phyloP scores from a whole-genome alignment of 2,113 vertebrate genomes.

The Taxidea taxus region DNA sequence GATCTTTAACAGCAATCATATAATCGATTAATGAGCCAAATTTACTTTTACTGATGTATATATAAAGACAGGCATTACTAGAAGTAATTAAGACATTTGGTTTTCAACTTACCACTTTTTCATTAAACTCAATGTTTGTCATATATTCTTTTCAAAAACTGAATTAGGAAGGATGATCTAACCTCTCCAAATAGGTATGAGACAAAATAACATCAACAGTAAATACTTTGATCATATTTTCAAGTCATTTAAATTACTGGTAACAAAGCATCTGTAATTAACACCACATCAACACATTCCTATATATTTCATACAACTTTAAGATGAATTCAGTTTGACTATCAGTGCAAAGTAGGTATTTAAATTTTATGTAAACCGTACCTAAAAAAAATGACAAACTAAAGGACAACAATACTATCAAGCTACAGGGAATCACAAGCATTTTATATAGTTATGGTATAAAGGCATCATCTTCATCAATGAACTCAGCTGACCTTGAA shows the following conservation, averaged over 20 bases:
- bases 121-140: background rate
- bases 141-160: background rate
- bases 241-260: slow-evolving; percentile 26
- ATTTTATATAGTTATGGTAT: slow-evolving; percentile 42
- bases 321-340: slow-evolving; percentile 31
- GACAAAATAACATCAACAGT: background rate
- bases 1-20: slow-evolving; percentile 26
- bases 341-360: background rate
- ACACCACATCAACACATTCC: background rate
- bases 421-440: slow-evolving; percentile 4
- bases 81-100: background rate
- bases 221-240: slow-evolving; percentile 24
- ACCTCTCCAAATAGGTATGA: slow-evolving; percentile 10
- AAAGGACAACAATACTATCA: slow-evolving; percentile 33
- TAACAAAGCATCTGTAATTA: slow-evolving; percentile 39
- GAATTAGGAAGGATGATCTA: slow-evolving; percentile 28
- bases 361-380: slow-evolving; percentile 39
- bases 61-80: slow-evolving; percentile 1
- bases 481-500: slow-evolving; percentile 68
- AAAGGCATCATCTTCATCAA: slow-evolving; percentile 66
- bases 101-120: slow-evolving; percentile 44
- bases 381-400: slow-evolving; percentile 29
- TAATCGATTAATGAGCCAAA: slow-evolving; percentile 41
- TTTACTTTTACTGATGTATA: background rate
- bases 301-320: slow-evolving; percentile 15